Conservation (phyloP, 2,797 vertebrate species). For the Pipistrellus kuhlii region DNA sequence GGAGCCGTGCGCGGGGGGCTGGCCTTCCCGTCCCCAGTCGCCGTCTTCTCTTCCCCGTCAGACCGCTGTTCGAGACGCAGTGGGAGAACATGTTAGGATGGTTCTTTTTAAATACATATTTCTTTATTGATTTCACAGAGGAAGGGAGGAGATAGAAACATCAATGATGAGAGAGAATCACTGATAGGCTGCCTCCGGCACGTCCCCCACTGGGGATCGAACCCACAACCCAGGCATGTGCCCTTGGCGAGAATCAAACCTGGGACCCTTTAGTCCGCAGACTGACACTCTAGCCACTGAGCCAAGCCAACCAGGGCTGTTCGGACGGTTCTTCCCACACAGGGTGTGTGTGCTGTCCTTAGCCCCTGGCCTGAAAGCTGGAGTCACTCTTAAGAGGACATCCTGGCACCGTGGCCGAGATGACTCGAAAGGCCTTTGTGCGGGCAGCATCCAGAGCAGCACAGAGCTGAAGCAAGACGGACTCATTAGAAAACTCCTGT, state of each 20-base stretch:
- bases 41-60: slow-evolving; percentile 93
- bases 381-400: background rate
- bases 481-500: background rate
- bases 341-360: background rate
- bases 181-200: no score
- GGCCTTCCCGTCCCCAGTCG: slow-evolving; percentile 91
- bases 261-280: no score
- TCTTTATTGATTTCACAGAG: no score
- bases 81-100: slow-evolving; percentile 53
- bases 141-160: no score
- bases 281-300: no score
- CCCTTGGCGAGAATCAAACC: no score
- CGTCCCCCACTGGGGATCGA: no score
- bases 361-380: background rate
- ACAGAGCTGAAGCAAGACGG: background rate
- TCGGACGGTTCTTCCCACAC: slow-evolving; percentile 22
- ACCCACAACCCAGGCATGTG: no score
- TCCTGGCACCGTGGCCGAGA: background rate
- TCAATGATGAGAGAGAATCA: no score
- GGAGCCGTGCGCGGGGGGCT: slow-evolving; percentile 93
- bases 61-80: slow-evolving; percentile 88
- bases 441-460: background rate
- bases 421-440: background rate
- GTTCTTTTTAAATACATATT: background rate
- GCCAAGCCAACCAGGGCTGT: background rate